phyloP scores from a whole-genome alignment of 2,113 vertebrate species.

The Pachyramphus minor region DNA sequence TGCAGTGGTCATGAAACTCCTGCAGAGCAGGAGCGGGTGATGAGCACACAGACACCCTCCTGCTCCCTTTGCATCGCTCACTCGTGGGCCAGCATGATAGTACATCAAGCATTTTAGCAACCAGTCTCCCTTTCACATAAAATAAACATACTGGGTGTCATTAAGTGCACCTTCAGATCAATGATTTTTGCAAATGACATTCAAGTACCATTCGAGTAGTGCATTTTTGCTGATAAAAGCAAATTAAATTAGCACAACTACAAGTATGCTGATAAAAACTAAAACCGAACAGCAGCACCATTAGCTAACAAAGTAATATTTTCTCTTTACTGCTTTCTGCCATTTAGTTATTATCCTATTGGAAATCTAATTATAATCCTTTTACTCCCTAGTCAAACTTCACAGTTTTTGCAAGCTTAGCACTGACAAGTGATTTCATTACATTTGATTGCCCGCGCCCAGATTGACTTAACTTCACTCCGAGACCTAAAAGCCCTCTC shows the following conservation, averaged over 20 bases:
- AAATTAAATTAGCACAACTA: slow-evolving; percentile 80
- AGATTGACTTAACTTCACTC: slow-evolving; percentile 81
- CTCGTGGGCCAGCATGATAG: background rate
- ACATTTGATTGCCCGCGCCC: slow-evolving; percentile 84
- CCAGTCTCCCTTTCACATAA: slow-evolving; percentile 65
- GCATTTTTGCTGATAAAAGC: slow-evolving; percentile 80
- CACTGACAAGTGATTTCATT: slow-evolving; percentile 93
- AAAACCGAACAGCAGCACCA: slow-evolving; percentile 76
- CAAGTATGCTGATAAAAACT: slow-evolving; percentile 77
- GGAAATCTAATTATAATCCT: slow-evolving; percentile 91
- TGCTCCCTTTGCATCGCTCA: background rate
- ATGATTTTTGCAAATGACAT: slow-evolving; percentile 80
- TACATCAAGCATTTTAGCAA: slow-evolving; percentile 60
- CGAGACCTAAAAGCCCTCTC: slow-evolving; percentile 82
- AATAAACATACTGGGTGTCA: slow-evolving; percentile 71
- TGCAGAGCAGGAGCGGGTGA: background rate
- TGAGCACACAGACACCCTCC: background rate
- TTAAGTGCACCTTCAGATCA: slow-evolving; percentile 77
- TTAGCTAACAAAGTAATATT: slow-evolving; percentile 85
- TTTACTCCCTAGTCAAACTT: slow-evolving; percentile 89
- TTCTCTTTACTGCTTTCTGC: slow-evolving; percentile 82
- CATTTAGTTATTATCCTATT: slow-evolving; percentile 89
- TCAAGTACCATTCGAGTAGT: slow-evolving; percentile 69
- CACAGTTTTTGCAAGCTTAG: slow-evolving; percentile 91
- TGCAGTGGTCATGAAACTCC: background rate